Evolutionary conservation across 1,140 invertebrate species (phyloP), one percentile per base, ranked within the genome.

Genomic region (Drosophila athabasca): DNA sequence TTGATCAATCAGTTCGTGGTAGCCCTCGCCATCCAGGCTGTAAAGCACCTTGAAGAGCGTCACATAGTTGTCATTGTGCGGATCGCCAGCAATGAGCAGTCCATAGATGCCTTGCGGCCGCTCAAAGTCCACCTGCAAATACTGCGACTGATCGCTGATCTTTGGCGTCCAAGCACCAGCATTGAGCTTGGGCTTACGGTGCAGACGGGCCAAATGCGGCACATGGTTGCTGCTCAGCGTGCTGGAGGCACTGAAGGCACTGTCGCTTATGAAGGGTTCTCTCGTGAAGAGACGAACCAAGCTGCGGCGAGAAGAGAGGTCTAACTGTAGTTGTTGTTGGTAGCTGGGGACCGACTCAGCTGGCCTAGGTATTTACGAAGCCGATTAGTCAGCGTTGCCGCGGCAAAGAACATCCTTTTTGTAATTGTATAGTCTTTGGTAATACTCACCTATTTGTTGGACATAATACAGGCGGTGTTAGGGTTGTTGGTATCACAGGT

Each of bases 21-120:
- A 58, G 43, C 55, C 43, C 55, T 58, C 55, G 17, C 55, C 43
- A 9, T 58, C 55, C 55, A 58, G 43, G 43, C 55, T 58, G 43
- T 58, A 58, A 2, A 57, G 39, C 54, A 57, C 13, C 41, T 57
- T 57, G 1, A 57, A 11, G 4, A 57, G 54, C 2, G 54, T 57
- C 41, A 57, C 54, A 57, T 57, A 57, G 54, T 57, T 43, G 15
- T 57, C 54, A 1, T 24, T 29, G 6, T 57, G 54, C 8, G 54
- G 54, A 45, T 57, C 54, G 2, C 54, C 54, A 7, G 54, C 54
- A 3, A 57, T 45, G n/a, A 57, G 54, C 24, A 57, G 9, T 9
- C 54, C 54, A 9, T 57, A 57, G 6, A 57, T 9, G 6, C 15
- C 54, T 6, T 44, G 54, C 0, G 54, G 54, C 8, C 24, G 22